Evolutionary conservation across 2,888 invertebrate species (phyloP), one percentile per base, ranked within the genome.

Genomic region (Hofmannophila pseudospretella): DNA sequence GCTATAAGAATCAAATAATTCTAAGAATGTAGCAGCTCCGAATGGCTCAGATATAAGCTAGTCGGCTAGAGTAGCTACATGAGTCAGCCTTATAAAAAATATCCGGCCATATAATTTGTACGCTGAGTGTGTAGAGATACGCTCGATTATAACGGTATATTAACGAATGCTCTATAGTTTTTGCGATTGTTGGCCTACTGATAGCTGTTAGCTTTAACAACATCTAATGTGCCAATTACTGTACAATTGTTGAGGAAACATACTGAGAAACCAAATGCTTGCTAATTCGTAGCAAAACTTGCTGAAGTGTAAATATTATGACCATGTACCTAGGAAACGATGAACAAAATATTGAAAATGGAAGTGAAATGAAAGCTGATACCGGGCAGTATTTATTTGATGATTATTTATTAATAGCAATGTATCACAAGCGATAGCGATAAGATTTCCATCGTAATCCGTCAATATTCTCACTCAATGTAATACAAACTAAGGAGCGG

Each of bases 51-150:
- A 34, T 12, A 26, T 16, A 16, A 16, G 16, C 16, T 40, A 48
- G 44, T 42, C 44, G 44, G 49, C 36, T 54, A 59, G 51, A 51
- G 46, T 56, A 52, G 44, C 48, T 48, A 53, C 49, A 66, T 76
- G 72, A 67, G 73, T 77, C 77, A 77, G 67, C 50, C 50, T 61
- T 56, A 57, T 63, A 63, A 67, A 70, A 56, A 71, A 52, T 45
- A 54, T 56, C 42, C 56, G 5, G 58, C 51, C 16, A 39, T 33
- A 40, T 4, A 45, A 42, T 50, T 47, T 45, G 58, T 56, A 55
- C 51, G 51, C 50, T 48, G 49, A 34, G 38, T 44, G 34, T 44
- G 41, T 34, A 41, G n/a, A n/a, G n/a, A n/a, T 44, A 43, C 62
- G 65, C 62, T 57, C 46, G 56, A 58, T 49, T 53, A 60, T 75